Conservation (phyloP, 2,113 vertebrate species). For the Dicaeum eximium region DNA sequence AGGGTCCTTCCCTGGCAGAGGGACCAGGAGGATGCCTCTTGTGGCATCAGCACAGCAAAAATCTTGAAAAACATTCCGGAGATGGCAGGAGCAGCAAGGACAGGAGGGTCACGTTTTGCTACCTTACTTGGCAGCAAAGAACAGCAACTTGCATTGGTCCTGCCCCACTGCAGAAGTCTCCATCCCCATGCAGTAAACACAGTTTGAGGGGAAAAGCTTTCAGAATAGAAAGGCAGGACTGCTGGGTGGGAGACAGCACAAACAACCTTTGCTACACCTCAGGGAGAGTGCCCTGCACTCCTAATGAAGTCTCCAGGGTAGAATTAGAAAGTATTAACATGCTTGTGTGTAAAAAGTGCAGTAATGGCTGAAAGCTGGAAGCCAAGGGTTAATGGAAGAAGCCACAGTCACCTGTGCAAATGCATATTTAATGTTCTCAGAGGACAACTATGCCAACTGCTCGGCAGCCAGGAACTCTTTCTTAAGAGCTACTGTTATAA, state of each 20-base stretch:
- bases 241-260: background rate
- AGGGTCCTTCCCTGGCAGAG: background rate
- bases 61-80: background rate
- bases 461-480: background rate
- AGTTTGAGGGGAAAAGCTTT: background rate
- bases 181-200: background rate
- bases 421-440: background rate
- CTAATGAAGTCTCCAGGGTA: background rate
- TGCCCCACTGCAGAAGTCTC: background rate
- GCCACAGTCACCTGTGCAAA: slow-evolving; percentile 12
- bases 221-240: background rate
- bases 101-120: background rate
- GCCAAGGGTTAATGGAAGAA: background rate
- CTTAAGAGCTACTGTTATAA: background rate
- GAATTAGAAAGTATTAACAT: background rate
- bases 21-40: fast-evolving
- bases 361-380: background rate
- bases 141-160: background rate
- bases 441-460: slow-evolving; percentile 3
- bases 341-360: background rate
- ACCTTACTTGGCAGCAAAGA: background rate
- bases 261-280: background rate
- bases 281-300: background rate
- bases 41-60: background rate
- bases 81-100: background rate